These are phyloP conservation scores for Verasper variegatus DNA, from an alignment of 2,113 vertebrate species.

Conservation along the genomic window DNA sequence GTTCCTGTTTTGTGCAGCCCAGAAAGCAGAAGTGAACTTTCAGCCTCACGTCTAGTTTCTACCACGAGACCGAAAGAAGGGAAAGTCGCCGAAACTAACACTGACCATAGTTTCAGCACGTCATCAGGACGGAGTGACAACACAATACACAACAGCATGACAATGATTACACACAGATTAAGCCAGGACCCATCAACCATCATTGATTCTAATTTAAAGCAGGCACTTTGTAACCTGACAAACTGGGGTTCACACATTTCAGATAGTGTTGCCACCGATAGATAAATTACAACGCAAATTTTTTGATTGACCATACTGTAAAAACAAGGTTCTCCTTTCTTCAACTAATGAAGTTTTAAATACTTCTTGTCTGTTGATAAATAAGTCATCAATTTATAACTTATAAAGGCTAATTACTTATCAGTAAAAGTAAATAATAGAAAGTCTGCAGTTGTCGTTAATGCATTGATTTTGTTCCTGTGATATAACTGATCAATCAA, in stretches of 20 bases:
- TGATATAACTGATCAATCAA: too few species aligned
- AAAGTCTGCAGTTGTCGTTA: too few species aligned
- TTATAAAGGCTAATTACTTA: too few species aligned
- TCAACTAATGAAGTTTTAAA: too few species aligned
- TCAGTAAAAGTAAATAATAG: too few species aligned
- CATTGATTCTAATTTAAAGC: neutral
- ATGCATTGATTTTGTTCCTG: too few species aligned
- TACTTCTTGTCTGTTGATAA: too few species aligned
- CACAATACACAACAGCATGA: neutral
- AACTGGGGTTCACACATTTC: neutral
- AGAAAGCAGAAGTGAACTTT: slow-evolving; percentile 63
- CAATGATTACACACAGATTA: too few species aligned
- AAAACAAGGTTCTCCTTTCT: too few species aligned
- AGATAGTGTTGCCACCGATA: neutral
- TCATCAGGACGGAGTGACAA: neutral
- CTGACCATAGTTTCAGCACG: neutral
- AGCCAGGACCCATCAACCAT: neutral
- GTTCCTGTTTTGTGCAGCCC: slow-evolving; percentile 37
- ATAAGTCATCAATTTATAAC: too few species aligned
- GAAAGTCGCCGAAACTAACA: slow-evolving; percentile 60
- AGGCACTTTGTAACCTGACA: too few species aligned
- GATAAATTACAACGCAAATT: neutral
- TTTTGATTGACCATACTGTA: too few species aligned
- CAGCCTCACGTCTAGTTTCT: slow-evolving; percentile 30
- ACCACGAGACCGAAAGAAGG: slow-evolving; percentile 25